Conservation (phyloP, 1,140 invertebrate genomes). For the Drosophila lacertosa region DNA sequence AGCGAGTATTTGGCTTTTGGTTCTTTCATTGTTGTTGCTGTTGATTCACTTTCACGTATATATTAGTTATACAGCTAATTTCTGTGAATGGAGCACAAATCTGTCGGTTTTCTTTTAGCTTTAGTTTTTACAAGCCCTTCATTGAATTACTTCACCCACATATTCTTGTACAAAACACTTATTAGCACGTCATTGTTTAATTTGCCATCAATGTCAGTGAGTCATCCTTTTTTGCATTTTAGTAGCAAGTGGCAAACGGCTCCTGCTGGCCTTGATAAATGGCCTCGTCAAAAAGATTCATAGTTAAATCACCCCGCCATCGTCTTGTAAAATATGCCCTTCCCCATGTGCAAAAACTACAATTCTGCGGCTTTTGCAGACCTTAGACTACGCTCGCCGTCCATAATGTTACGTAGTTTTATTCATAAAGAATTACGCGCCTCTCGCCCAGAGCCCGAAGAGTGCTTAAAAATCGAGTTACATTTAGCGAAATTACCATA, state of each 20-base stretch:
- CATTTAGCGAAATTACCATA: slow-evolving; percentile 78
- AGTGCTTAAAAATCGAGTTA: slow-evolving; percentile 63
- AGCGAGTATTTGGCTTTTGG: not conserved
- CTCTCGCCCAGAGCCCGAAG: slow-evolving; percentile 33
- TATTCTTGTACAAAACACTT: slow-evolving; percentile 3
- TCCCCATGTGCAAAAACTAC: not conserved
- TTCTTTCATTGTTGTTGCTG: slow-evolving; percentile 1
- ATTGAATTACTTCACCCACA: not conserved
- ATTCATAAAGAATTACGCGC: slow-evolving; percentile 71
- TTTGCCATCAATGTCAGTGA: slow-evolving; percentile 5
- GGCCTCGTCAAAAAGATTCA: slow-evolving; percentile 25
- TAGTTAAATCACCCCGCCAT: slow-evolving; percentile 1
- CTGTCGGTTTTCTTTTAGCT: not conserved
- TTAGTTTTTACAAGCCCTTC: too few species aligned
- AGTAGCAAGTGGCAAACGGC: too few species aligned
- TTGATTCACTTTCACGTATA: not conserved
- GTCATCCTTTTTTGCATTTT: slow-evolving; percentile 1
- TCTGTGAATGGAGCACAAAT: not conserved
- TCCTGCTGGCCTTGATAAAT: slow-evolving; percentile 22
- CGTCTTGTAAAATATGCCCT: slow-evolving; percentile 4
- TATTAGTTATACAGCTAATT: not conserved
- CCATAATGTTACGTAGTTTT: slow-evolving; percentile 60
- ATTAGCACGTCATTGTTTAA: slow-evolving; percentile 14
- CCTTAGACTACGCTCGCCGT: slow-evolving; percentile 16
- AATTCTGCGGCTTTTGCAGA: not conserved